Evolutionary conservation across 2,113 vertebrate genomes (phyloP), one percentile per base, ranked within the genome.

Genomic region (Sylvia atricapilla): DNA sequence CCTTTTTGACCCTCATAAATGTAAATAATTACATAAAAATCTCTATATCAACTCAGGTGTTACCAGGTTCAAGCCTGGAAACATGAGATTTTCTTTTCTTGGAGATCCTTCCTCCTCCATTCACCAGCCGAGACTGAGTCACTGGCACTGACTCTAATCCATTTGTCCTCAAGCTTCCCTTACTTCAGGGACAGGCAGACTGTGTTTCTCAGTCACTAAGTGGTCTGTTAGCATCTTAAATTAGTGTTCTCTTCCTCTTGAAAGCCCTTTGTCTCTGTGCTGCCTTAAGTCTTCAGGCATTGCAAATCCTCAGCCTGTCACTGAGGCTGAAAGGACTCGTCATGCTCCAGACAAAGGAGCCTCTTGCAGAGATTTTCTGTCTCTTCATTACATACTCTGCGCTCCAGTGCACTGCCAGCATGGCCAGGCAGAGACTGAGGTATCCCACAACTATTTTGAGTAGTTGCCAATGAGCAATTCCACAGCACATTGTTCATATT

Each of bases 201-300:
- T 47, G 49, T 19, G 24, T 76, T 87, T 75, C 30, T 91, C 37
- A 23, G 53, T 68, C 79, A 66, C 55, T 72, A 64, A 93, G 46
- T 64, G 41, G 21, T 68, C 78, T 76, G 75, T 76, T 88, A 95
- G 23, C 37, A 82, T 88, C 83, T 88, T 63, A 90, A 94, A 88
- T 75, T 24, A 90, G 37, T 90, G 52, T 66, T 64, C 35, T 62
- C 33, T 60, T 82, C 43, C 27, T 87, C 21, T 74, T 67, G 49
- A 93, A 92, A 93, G 72, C 37, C 20, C 11, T 80, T 76, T 85
- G 70, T 88, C 41, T 90, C 78, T 72, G 23, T 1, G 0, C 9
- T 89, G 75, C 58, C 52, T 56, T 27, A 30, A 67, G 27, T 50
- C 66, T 87, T 82, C 44, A 85, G 67, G 37, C 41, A 49, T 91